Conservation (phyloP, 2,888 invertebrate genomes). For the Caenorhabditis parvicauda region DNA sequence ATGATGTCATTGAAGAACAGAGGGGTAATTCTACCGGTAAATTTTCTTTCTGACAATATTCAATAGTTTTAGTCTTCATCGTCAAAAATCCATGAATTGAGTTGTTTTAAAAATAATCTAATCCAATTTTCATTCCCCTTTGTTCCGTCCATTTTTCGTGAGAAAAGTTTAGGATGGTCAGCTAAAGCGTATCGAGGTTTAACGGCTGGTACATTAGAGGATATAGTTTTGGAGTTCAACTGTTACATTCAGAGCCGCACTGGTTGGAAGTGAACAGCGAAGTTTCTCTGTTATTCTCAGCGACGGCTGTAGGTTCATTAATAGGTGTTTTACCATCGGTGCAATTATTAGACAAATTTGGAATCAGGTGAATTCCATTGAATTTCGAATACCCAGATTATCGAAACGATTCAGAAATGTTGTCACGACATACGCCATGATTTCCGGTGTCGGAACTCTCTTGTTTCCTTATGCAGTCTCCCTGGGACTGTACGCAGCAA, state of each 20-base stretch:
- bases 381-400: neutral
- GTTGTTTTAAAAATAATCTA: too few species aligned
- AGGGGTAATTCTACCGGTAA: neutral
- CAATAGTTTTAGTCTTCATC: too few species aligned
- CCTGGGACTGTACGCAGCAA: neutral
- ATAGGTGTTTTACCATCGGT: conserved; percentile 18
- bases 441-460: conserved; percentile 10
- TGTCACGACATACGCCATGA: conserved; percentile 9
- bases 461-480: conserved; percentile 13
- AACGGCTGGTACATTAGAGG: too few species aligned
- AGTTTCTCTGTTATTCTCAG: conserved; percentile 19
- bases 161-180: too few species aligned
- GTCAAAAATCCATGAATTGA: too few species aligned
- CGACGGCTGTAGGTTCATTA: conserved; percentile 16
- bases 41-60: too few species aligned
- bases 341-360: conserved; percentile 11
- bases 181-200: too few species aligned
- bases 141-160: too few species aligned
- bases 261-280: conserved; percentile 22
- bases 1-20: conserved; percentile 19
- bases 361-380: conserved; percentile 3
- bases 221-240: too few species aligned
- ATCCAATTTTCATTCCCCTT: too few species aligned
- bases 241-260: conserved; percentile 16
- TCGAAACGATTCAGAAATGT: conserved; percentile 7